phyloP scores from a whole-genome alignment of 2,797 vertebrate species.

The Allobates femoralis region DNA sequence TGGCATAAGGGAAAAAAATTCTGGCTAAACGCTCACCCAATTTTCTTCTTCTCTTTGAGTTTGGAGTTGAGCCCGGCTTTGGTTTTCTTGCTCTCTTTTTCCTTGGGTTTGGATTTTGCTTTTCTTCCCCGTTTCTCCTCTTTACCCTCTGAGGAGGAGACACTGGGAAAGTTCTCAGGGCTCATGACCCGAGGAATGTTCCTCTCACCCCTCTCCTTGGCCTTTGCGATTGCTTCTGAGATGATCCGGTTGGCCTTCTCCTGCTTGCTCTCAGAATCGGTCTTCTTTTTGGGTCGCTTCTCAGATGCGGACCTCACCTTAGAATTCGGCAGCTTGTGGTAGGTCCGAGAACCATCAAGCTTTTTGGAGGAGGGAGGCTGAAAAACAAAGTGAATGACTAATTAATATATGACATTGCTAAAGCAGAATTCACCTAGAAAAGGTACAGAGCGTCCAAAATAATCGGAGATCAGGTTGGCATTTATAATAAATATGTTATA shows the following conservation, averaged over 20 bases:
- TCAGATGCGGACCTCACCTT: slow-evolving; percentile 85
- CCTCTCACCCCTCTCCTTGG: slow-evolving; percentile 96
- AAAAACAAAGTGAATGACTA: slow-evolving; percentile 59
- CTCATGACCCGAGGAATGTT: slow-evolving; percentile 94
- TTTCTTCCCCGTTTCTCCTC: slow-evolving; percentile 81
- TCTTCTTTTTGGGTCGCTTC: slow-evolving; percentile 87
- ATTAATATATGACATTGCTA: neutral
- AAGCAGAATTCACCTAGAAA: neutral
- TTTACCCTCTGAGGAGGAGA: slow-evolving; percentile 83
- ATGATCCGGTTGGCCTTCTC: slow-evolving; percentile 99
- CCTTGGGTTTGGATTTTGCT: slow-evolving; percentile 83
- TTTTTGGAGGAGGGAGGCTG: slow-evolving; percentile 95
- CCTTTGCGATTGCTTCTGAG: slow-evolving; percentile 96
- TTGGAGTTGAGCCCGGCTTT: slow-evolving; percentile 87
- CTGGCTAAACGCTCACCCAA: slow-evolving; percentile 97
- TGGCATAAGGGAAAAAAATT: too few relatives aligned
- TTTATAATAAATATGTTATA: neutral
- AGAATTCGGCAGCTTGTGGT: slow-evolving; percentile 89
- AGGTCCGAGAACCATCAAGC: slow-evolving; percentile 89
- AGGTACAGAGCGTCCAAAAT: neutral
- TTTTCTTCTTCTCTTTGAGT: slow-evolving; percentile 94
- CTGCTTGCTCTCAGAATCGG: slow-evolving; percentile 90
- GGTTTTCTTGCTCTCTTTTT: slow-evolving; percentile 86
- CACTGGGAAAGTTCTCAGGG: slow-evolving; percentile 95
- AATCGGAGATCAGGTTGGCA: neutral